Base-by-base conservation (phyloP, 30 jellyfish, hydroid and myxozoan species). In the Cassiopea andromeda region DNA sequence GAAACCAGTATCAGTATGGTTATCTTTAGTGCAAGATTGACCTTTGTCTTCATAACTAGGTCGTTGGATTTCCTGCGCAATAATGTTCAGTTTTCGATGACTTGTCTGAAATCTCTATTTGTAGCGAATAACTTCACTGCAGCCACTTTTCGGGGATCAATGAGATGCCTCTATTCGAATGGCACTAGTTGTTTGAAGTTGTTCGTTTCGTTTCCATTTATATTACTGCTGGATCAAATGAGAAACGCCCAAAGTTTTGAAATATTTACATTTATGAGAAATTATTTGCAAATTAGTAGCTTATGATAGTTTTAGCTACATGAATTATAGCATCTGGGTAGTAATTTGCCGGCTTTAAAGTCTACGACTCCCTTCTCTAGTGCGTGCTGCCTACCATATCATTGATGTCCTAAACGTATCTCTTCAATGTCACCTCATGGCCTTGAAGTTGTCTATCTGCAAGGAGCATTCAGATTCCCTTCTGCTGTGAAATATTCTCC, bases 1-100 rank as follows among this genome's bases (percentile, higher is more conserved):
- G 92, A 87, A n/a, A 83, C 85, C 7, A 90, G 73, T 13, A 94
- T 77, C 68, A 93, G 38, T 0, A 84, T 83, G 44, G 66, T 54
- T 44, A 90, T 90, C 61, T 85, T 90, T 75, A 90, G 38, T 46
- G 90, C 89, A 9, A 90, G 48, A 9, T 87, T 75, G 16, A 57
- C 64, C 18, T 78, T 87, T 6, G 85, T 12, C 60, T 87, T 66
- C 94, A 77, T 87, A 86, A 17, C 67, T 61, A 54, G 12, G 12
- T 3, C 64, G 7, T 54, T 10, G 7, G 0, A 3, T 3, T 54
- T 54, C 12, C 64, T 10, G 7, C 64, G 0, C 7, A 54, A 54
- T 10, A 54, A 6, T 54, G 7, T 54, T 54, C 64, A 54, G 64
- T 10, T 54, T 10, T 3, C 64, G 12, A 54, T 54, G 38, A 27